These are phyloP conservation scores for Lampris megalopsis DNA, from an alignment of 2,113 vertebrate genomes.

Conservation along the genomic window DNA sequence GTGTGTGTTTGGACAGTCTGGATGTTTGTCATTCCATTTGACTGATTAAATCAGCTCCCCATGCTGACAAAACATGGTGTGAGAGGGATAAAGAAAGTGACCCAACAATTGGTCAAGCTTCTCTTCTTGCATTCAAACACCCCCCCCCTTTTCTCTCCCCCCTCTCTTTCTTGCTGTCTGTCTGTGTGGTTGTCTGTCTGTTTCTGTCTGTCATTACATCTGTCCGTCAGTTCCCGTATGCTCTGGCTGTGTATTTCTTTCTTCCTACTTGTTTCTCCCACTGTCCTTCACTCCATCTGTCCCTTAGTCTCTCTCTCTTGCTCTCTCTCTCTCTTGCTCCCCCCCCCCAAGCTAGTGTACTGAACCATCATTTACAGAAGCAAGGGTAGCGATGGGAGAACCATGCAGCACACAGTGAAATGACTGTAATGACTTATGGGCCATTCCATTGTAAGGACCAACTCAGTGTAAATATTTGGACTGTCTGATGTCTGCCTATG, in stretches of 20 bases:
- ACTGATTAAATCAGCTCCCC: conserved; percentile 45
- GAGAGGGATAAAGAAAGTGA: not conserved
- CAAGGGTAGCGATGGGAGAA: no score
- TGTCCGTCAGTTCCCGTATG: not conserved
- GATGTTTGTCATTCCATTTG: conserved; percentile 61
- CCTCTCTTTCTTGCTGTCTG: no score
- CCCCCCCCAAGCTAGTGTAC: no score
- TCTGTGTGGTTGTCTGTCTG: not conserved
- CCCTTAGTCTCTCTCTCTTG: not conserved
- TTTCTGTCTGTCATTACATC: not conserved
- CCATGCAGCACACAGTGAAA: not conserved
- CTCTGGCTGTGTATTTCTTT: not conserved
- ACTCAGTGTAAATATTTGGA: conserved; percentile 36
- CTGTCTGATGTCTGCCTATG: conserved; percentile 52
- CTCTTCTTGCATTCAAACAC: no score
- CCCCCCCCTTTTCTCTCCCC: not conserved
- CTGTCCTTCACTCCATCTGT: not conserved
- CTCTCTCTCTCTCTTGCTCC: not conserved
- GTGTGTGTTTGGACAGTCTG: conserved; percentile 39
- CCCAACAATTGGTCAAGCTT: not conserved
- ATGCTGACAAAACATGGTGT: not conserved
- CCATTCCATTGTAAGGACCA: conserved; percentile 7
- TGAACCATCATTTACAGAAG: no score
- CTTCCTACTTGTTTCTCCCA: not conserved
- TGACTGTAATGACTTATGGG: conserved; percentile 17